Evolutionary conservation across 2,888 invertebrate genomes (phyloP).

Genomic region (Mimumesa dahlbomi): DNA sequence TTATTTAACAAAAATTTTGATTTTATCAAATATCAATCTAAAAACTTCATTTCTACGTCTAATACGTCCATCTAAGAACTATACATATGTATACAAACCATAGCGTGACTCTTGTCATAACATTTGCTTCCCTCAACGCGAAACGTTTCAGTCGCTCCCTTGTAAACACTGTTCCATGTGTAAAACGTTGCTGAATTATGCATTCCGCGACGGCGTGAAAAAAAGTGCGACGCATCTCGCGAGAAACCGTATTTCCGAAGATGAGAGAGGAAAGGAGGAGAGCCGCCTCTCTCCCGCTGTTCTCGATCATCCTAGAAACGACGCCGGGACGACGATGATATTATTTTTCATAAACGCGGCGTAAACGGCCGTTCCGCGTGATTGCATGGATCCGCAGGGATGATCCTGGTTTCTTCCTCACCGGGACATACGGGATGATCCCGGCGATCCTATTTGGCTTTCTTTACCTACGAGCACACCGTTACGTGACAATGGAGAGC

Average conservation of each 20-base stretch:
- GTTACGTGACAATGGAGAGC: too few relatives aligned
- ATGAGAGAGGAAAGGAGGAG: conserved; percentile 14
- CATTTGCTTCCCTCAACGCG: too few relatives aligned
- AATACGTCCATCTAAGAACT: too few relatives aligned
- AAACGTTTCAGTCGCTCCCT: neutral
- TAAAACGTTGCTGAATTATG: conserved; percentile 33
- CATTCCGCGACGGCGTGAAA: conserved; percentile 5
- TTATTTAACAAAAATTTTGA: too few relatives aligned
- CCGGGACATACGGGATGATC: conserved; percentile 45
- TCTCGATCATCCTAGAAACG: conserved; percentile 42
- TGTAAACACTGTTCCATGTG: neutral
- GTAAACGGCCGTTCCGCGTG: conserved; percentile 67
- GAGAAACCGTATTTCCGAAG: conserved; percentile 34
- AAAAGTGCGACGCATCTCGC: neutral
- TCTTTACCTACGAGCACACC: too few relatives aligned
- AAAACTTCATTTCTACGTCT: too few relatives aligned
- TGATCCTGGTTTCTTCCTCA: conserved; percentile 42
- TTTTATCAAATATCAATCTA: too few relatives aligned
- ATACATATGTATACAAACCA: too few relatives aligned
- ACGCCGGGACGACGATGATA: conserved; percentile 41
- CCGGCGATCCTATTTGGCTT: conserved; percentile 23
- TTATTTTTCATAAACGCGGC: conserved; percentile 68
- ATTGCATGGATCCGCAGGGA: conserved; percentile 68
- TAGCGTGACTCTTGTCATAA: too few relatives aligned
- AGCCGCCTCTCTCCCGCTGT: conserved; percentile 21